Base-by-base conservation (phyloP, 2,797 vertebrate species). In the Sciurus carolinensis region DNA sequence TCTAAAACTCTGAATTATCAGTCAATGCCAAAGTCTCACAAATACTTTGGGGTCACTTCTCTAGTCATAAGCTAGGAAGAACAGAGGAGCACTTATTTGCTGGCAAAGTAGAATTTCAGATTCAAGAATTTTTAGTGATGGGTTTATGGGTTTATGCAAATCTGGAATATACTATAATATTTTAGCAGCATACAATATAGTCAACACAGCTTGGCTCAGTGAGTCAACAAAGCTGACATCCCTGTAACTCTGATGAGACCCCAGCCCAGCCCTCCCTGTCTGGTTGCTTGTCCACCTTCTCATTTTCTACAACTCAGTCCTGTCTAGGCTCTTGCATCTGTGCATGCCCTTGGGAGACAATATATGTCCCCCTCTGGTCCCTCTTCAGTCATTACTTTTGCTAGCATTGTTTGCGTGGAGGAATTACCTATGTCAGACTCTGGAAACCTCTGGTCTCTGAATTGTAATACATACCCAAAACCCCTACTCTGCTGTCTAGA, bases 1-100 rank as follows among this genome's bases (percentile, higher is more conserved):
- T 97, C 93, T 91, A 97, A 97, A 96, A 95, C 36, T 95, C 42
- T 47, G 0, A 0, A n/a, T 95, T 92, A 62, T 81, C 9, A 59
- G 54, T 84, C 71, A 80, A 1, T 92, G 93, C 79, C 96, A 94
- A 75, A 69, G 83, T 92, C 20, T 33, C 33, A 94, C 62, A 89
- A 87, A 86, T 92, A 28, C 33, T 84, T 87, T 0, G 0, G 18
- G 14, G 50, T 90, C 10, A 5, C 24, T 79, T 85, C 22, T 91
- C 50, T 82, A 73, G 52, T 54, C 17, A 42, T 77, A 22, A 13
- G 6, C 93, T 88, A 89, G 24, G 30, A 86, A 76, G 28, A 66
- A 13, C 6, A 36, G 1, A 66, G 44, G 26, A 44, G 4, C 47
- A 30, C 44, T 73, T 79, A 67, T 36, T 36, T 52, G 3, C 26